Percentiles rank a stretch among this genome's conserved stretches.
Evolutionary conservation across 2,888 invertebrate species (phyloP).

Genomic region (Dichetophora obliterata): DNA sequence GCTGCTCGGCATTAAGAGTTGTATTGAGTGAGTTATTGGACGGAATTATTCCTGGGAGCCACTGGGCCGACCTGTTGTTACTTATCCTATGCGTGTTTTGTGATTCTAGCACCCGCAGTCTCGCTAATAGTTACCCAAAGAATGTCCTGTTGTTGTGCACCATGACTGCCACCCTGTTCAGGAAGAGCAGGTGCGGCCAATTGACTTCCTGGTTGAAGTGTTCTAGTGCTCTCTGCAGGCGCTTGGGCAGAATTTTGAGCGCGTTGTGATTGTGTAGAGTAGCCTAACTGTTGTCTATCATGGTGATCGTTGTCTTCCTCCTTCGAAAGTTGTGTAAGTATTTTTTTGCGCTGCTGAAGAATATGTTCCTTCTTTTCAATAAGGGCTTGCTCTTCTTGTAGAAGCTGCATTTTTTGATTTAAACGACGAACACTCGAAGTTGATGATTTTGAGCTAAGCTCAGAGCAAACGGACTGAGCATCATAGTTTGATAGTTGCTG

Average conservation of each 20-base stretch:
- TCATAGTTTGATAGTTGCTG: too few species aligned
- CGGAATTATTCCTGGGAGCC: neutral
- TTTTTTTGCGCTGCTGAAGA: neutral
- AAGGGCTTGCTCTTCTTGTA: neutral
- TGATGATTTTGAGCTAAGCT: too few species aligned
- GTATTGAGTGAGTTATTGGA: neutral
- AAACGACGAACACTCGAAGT: slow-evolving; percentile 17
- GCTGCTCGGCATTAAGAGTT: too few species aligned
- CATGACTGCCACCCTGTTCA: neutral
- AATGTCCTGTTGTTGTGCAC: neutral
- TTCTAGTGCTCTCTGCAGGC: too few species aligned
- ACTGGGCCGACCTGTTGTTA: neutral
- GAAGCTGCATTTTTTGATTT: slow-evolving; percentile 37
- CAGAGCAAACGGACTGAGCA: too few species aligned
- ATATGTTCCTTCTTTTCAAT: neutral
- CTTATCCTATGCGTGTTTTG: neutral
- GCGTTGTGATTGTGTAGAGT: neutral
- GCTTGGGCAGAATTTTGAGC: neutral
- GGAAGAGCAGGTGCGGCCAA: neutral
- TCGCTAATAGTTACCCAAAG: neutral
- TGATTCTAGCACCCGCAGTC: neutral
- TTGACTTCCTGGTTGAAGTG: neutral
- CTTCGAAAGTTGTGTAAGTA: slow-evolving; percentile 10
- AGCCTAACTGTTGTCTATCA: too few species aligned
- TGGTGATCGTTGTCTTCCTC: too few species aligned